phyloP scores from a whole-genome alignment of 2,888 invertebrate genomes.

The Emmelina monodactyla region DNA sequence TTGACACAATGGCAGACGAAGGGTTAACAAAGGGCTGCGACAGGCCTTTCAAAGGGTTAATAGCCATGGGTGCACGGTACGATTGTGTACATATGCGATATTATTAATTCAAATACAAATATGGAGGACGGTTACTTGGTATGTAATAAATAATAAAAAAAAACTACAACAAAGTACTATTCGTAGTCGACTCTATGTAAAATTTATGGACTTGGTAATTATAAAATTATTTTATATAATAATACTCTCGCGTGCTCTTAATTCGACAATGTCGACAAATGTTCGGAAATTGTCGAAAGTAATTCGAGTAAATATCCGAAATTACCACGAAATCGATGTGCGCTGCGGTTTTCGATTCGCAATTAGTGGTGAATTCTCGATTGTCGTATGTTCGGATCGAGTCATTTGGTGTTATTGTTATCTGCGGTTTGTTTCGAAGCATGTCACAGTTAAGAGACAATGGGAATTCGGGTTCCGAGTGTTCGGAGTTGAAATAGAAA shows the following conservation, averaged over 20 bases:
- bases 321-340: conserved; percentile 27
- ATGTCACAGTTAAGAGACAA: conserved; percentile 7
- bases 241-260: conserved; percentile 22
- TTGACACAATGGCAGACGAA: conserved; percentile 53
- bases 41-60: conserved; percentile 52
- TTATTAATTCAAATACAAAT: conserved; percentile 24
- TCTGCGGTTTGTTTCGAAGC: conserved; percentile 22
- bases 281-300: conserved; percentile 24
- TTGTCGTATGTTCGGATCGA: conserved; percentile 16
- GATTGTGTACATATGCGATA: conserved; percentile 23
- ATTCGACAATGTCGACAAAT: conserved; percentile 21
- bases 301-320: conserved; percentile 32
- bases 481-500: neutral
- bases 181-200: no score
- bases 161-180: no score
- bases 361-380: conserved; percentile 40
- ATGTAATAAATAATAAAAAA: no score
- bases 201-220: no score
- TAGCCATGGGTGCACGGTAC: conserved; percentile 42
- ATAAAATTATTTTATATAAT: no score
- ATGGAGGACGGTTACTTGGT: conserved; percentile 25
- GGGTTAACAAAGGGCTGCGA: conserved; percentile 55
- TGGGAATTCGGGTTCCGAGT: no score
- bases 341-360: conserved; percentile 32
- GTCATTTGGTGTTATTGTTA: conserved; percentile 30